Evolutionary conservation across 2,797 vertebrate genomes (phyloP).

Genomic region (Eremophila alpestris): DNA sequence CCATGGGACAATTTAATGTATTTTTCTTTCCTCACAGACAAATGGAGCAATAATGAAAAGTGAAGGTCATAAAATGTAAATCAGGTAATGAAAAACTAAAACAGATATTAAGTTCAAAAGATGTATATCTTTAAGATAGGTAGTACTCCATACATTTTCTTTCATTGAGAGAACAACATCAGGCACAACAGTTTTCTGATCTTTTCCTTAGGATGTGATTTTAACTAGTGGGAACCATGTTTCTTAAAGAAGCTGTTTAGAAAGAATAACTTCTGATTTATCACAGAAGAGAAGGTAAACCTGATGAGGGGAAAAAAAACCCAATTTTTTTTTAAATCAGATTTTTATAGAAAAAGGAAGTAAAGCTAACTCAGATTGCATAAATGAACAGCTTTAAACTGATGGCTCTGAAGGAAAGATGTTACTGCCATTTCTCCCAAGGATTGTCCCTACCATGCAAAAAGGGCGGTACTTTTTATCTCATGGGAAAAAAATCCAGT

Average conservation of each 20-base stretch:
- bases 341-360: neutral
- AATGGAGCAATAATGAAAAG: neutral
- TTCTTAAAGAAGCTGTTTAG: neutral
- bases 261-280: neutral
- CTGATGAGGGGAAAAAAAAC: neutral
- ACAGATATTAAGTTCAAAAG: neutral
- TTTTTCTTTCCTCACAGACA: neutral
- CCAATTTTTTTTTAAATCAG: rapidly evolving
- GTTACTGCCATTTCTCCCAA: neutral
- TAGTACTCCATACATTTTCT: neutral
- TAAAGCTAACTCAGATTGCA: neutral
- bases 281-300: neutral
- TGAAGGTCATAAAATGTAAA: neutral
- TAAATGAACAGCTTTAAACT: neutral
- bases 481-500: neutral
- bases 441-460: too few species aligned
- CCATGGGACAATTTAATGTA: neutral
- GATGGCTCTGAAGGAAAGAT: neutral
- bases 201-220: neutral
- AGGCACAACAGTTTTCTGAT: neutral
- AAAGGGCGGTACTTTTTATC: neutral
- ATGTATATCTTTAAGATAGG: neutral
- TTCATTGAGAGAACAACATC: neutral
- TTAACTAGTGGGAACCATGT: neutral
- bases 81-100: neutral